Percentiles rank a stretch among this genome's conserved stretches.
Conservation (phyloP, 1,140 invertebrate species). For the Macrocentrus cingulum region DNA sequence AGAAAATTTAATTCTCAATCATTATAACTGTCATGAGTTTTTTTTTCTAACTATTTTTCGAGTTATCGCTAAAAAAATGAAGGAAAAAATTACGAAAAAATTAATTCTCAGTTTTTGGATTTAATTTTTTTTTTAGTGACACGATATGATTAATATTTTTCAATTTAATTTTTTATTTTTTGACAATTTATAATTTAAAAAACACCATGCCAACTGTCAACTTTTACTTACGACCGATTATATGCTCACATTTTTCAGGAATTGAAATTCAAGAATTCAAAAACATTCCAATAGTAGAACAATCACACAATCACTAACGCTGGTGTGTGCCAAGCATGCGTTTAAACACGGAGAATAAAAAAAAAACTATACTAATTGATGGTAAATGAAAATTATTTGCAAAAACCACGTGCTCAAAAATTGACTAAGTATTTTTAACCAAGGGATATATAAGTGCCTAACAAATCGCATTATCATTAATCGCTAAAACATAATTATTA, state of each 20-base stretch:
- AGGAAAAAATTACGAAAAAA: too few species aligned
- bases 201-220: neutral
- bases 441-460: too few species aligned
- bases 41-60: too few species aligned
- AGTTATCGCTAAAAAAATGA: too few species aligned
- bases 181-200: neutral
- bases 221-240: conserved; percentile 4
- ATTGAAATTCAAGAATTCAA: conserved; percentile 34
- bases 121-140: too few species aligned
- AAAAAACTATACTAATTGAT: conserved; percentile 45
- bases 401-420: conserved; percentile 22
- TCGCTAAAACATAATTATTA: too few species aligned
- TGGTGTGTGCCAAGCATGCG: conserved; percentile 42
- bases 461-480: too few species aligned
- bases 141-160: too few species aligned
- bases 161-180: neutral
- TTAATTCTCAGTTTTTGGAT: too few species aligned
- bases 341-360: conserved; percentile 38
- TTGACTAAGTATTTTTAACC: conserved; percentile 4
- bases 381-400: too few species aligned
- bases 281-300: conserved; percentile 37
- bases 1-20: too few species aligned
- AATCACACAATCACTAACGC: conserved; percentile 48
- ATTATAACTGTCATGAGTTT: too few species aligned
- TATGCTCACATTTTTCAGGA: conserved; percentile 45